Base-by-base conservation (phyloP, 2,888 invertebrate species). In the Tricholauxania praeusta region DNA sequence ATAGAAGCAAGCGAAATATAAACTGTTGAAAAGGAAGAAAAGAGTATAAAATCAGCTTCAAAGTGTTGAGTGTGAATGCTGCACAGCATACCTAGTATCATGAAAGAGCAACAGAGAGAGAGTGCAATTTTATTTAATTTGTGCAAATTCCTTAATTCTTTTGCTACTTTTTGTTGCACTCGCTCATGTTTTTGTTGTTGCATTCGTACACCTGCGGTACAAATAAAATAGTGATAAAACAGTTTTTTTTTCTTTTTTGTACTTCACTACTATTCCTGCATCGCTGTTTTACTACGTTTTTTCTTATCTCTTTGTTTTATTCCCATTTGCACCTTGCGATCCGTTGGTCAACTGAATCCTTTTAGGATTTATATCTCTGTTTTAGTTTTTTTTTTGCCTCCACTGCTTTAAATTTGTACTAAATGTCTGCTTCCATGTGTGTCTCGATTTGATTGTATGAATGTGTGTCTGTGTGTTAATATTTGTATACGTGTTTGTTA, bases 101-200 rank as follows among this genome's bases (percentile, higher is more conserved):
- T 28, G 28, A 28, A 28, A 28, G 28, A 28, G 28, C 3, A 3
- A 28, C 19, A 17, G 5, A 64, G 19, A 12, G 14, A 19, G 69
- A 14, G 28, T 19, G 6, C 22, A 49, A 68, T 51, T 28, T n/a
- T 28, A 49, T 60, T 69, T 59, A 69, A 59, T 69, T 69, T 49
- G 69, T 69, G 49, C 32, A 22, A 49, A 32, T 28, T 69, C 15
- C 28, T 55, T 19, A 68, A 19, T 48, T 17, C 15, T 49, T 47
- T 55, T 47, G 14, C 22, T 57, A 48, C 14, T 62, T 19, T 57
- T 59, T 28, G n/a, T 22, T 49, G 48, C 51, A 28, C 17, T 14
- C 17, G 28, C 5, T 53, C 12, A 12, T 28, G 7, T 51, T 52
- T 51, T 28, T 55, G 12, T n/a, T n/a, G 19, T 55, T 55, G 19